A percentile compares a stretch with the other conserved stretches of the same genome.
Conservation (phyloP, 2,888 invertebrate genomes). For the Aphidius colemani region DNA sequence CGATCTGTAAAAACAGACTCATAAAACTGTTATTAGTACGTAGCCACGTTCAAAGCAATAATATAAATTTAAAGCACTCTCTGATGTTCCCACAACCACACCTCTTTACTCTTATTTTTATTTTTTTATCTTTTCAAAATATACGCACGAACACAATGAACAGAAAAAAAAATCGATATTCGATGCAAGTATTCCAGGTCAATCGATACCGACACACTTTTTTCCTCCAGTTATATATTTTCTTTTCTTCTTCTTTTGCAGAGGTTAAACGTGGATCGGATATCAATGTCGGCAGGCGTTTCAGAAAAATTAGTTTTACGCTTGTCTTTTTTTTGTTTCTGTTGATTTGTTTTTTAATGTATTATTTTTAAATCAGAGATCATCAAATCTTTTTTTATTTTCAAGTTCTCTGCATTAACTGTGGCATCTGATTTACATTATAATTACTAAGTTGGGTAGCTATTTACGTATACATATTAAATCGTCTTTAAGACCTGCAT, state of each 20-base stretch:
- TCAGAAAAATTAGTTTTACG: too few species aligned
- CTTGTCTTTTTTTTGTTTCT: background rate
- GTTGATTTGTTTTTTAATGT: background rate
- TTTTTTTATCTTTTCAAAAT: background rate
- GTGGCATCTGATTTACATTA: slow-evolving; percentile 51
- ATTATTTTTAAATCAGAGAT: slow-evolving; percentile 17
- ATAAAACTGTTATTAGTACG: slow-evolving; percentile 46
- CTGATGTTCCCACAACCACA: slow-evolving; percentile 4
- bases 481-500: slow-evolving; percentile 41
- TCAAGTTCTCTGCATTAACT: slow-evolving; percentile 33
- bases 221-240: background rate
- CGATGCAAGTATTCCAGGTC: slow-evolving; percentile 23
- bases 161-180: slow-evolving; percentile 18
- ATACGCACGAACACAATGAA: background rate
- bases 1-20: slow-evolving; percentile 37
- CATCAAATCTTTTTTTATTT: slow-evolving; percentile 22
- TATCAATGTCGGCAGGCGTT: slow-evolving; percentile 10
- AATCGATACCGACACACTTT: slow-evolving; percentile 15
- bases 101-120: background rate
- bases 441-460: slow-evolving; percentile 43
- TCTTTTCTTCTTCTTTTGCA: slow-evolving; percentile 5
- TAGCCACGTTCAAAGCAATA: slow-evolving; percentile 40
- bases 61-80: slow-evolving; percentile 45
- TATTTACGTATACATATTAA: slow-evolving; percentile 38
- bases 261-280: slow-evolving; percentile 28